Percentiles rank a stretch among this genome's conserved stretches.
These are phyloP conservation scores for Baryphthengus martii DNA, from an alignment of 2,113 vertebrate genomes.

Conservation along the genomic window DNA sequence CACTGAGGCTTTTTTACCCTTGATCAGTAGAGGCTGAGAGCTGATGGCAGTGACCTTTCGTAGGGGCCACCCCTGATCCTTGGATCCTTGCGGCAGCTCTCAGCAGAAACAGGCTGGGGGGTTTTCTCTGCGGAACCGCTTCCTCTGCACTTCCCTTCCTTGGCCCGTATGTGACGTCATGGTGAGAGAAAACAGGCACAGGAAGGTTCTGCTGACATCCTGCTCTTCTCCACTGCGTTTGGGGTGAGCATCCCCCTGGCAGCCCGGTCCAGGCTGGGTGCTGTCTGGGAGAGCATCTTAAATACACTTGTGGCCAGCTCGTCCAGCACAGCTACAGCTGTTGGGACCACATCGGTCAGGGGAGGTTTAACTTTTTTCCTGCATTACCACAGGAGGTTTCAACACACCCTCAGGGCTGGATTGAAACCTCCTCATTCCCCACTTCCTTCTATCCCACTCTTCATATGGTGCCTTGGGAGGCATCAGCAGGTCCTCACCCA, in stretches of 20 bases:
- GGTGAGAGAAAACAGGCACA: background rate
- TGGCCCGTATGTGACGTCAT: too few relatives aligned
- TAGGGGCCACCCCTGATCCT: too few relatives aligned
- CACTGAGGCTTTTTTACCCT: background rate
- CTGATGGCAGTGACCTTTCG: background rate
- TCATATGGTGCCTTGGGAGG: background rate
- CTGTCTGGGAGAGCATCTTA: background rate
- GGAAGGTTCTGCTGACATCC: background rate
- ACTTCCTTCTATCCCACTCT: background rate
- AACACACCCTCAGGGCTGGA: background rate
- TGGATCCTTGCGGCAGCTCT: background rate
- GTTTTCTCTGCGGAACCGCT: background rate
- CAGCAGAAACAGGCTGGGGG: background rate
- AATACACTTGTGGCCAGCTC: too few relatives aligned
- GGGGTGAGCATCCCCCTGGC: accelerated
- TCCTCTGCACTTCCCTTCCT: background rate
- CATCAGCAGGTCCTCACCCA: background rate
- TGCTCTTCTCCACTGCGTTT: background rate
- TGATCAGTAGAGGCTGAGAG: background rate
- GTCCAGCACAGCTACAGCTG: background rate
- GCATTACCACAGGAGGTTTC: background rate
- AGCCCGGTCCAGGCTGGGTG: background rate
- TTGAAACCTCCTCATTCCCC: background rate
- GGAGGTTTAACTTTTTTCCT: background rate
- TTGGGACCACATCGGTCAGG: background rate